phyloP scores from a whole-genome alignment of 2,888 invertebrate species.

The Machimus atricapillus region DNA sequence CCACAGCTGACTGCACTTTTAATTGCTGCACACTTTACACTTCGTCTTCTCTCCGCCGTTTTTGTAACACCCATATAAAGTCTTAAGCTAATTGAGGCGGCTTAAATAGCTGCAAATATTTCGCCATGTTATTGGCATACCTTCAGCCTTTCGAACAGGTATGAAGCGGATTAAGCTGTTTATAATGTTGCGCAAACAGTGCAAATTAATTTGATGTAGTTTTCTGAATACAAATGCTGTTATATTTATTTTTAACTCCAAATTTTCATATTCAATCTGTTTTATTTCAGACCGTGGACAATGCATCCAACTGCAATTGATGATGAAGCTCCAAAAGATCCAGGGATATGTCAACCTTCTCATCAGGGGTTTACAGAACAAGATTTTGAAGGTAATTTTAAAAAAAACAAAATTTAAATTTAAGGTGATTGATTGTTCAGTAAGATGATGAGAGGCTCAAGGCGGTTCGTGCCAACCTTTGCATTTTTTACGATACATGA shows the following conservation, averaged over 20 bases:
- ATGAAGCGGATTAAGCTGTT: not conserved
- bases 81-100: not conserved
- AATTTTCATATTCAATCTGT: not conserved
- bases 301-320: conserved; percentile 67
- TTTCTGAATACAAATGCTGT: not conserved
- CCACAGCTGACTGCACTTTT: not conserved
- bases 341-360: conserved; percentile 78
- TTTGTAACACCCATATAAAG: not conserved
- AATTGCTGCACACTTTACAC: not conserved
- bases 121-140: not conserved
- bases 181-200: not conserved
- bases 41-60: not conserved
- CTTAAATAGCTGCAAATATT: not conserved
- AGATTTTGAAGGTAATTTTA: conserved; percentile 80
- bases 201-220: not conserved
- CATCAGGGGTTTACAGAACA: conserved; percentile 84
- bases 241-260: not conserved
- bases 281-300: conserved; percentile 66
- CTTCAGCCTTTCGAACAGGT: not conserved
- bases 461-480: not conserved
- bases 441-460: not conserved
- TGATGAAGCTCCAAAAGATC: conserved; percentile 87
- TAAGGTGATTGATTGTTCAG: not conserved
- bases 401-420: not conserved
- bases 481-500: not conserved